Base-by-base conservation (phyloP, 1,140 invertebrate genomes). In the Lanistes nyassanus region DNA sequence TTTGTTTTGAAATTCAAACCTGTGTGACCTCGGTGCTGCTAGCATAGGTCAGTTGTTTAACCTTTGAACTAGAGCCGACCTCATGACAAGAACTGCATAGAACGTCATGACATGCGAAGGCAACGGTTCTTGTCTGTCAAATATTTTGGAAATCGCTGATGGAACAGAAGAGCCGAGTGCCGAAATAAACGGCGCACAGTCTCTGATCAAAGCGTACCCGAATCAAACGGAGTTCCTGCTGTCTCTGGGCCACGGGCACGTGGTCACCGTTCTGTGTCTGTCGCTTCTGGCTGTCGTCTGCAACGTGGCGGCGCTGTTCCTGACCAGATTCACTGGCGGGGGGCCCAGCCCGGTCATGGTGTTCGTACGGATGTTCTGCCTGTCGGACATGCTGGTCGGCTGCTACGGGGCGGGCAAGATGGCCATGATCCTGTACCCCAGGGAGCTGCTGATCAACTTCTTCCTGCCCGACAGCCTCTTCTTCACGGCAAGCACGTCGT, bases 391-490 rank as follows among this genome's bases (percentile, higher is more conserved):
- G 5, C 58, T 87, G 31, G 75, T 81, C 7, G 84, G 84, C 3
- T 26, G 81, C 5, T 87, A 82, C 75, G 85, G 81, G 29, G 47
- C 84, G n/a, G 81, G 80, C n/a, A 86, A 85, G 79, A 79, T 78
- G 37, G 29, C 80, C 1, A 75, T 84, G 53, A 60, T 86, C 34
- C 26, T 78, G 42, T 77, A 75, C 42, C 56, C 81, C 1, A 77
- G 84, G 23, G 55, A 55, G 23, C 66, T 79, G 0, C 62, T 77
- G 3, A 79, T 83, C 0, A 84, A 86, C 73, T 86, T 83, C 74
- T 87, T 87, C 75, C 77, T 87, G 23, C 81, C 84, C n/a, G 86
- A 87, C 37, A 85, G 86, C 74, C 51, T 87, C 2, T 79, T 87
- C 23, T 78, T 86, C 53, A 82, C 85, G 0, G 82, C 81, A 16